phyloP scores from a whole-genome alignment of 2,113 vertebrate species.

The Macrotis lagotis region DNA sequence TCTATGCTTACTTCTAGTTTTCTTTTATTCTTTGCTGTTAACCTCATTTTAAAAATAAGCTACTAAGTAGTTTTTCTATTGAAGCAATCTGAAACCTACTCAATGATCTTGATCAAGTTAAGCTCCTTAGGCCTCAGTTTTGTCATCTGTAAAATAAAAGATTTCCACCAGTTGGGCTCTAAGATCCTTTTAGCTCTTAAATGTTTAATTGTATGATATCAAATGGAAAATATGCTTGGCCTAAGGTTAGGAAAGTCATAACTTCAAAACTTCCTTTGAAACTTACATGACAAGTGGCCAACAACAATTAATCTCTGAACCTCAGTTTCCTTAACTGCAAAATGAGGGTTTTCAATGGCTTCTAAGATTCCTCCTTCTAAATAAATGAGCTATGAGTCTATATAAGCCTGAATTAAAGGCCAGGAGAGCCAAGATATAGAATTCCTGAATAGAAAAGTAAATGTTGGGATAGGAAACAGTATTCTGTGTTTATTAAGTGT shows the following conservation, averaged over 20 bases:
- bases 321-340: neutral
- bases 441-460: neutral
- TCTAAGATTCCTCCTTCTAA: neutral
- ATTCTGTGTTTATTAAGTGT: fast-evolving
- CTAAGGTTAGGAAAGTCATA: neutral
- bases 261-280: neutral
- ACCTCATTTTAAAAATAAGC: neutral
- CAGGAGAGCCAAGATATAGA: neutral
- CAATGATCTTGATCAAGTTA: neutral
- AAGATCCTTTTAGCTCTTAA: neutral
- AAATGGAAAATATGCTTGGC: neutral
- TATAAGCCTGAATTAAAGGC: neutral
- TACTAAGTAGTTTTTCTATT: neutral
- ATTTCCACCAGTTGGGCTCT: neutral
- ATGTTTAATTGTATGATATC: neutral
- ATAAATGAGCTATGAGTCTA: neutral
- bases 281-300: neutral
- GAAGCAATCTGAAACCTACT: neutral
- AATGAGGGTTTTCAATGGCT: neutral
- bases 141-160: neutral
- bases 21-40: neutral
- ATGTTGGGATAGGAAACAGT: fast-evolving
- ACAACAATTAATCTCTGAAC: neutral
- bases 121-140: neutral
- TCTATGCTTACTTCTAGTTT: neutral